Evolutionary conservation across 2,888 invertebrate genomes (phyloP).

Genomic region (Liposcelis brunnea): DNA sequence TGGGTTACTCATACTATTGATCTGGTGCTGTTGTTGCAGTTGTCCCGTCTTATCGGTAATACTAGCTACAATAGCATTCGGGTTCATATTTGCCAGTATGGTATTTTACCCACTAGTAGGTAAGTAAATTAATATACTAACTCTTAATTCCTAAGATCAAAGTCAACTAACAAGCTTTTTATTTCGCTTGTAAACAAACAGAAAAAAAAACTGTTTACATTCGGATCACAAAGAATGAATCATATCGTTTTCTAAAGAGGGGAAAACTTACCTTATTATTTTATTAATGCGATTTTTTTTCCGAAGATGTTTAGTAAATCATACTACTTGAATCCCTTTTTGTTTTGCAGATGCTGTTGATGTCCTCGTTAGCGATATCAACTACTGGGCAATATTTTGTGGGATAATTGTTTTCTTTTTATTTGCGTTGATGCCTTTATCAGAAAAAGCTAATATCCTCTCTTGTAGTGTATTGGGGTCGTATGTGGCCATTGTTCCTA

Average conservation of each 20-base stretch:
- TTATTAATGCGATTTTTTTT: too few species aligned
- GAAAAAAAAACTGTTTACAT: not conserved
- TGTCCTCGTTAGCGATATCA: constrained; percentile 33
- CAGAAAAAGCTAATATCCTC: constrained; percentile 39
- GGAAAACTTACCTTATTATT: constrained; percentile 5
- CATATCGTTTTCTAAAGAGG: not conserved
- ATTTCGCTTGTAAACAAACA: too few species aligned
- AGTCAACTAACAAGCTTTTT: too few species aligned
- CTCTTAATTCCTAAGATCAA: too few species aligned
- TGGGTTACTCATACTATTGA: constrained; percentile 39
- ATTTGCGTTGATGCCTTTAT: constrained; percentile 31
- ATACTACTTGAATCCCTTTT: not conserved
- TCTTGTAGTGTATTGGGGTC: constrained; percentile 45
- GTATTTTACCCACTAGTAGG: constrained; percentile 42
- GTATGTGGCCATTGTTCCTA: constrained; percentile 38
- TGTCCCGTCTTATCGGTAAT: constrained; percentile 41
- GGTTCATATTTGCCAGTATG: constrained; percentile 40
- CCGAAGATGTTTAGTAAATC: too few species aligned
- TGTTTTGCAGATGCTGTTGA: constrained; percentile 23
- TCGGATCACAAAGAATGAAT: constrained; percentile 6
- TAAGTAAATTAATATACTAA: constrained; percentile 27
- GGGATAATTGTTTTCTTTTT: constrained; percentile 32
- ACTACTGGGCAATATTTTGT: constrained; percentile 45
- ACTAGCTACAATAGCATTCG: constrained; percentile 38
- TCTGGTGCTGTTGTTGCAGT: constrained; percentile 41